A percentile compares a stretch with the other conserved stretches of the same genome.
Evolutionary conservation across 1,140 invertebrate species (phyloP).

Genomic region (Macrostomum lignano): DNA sequence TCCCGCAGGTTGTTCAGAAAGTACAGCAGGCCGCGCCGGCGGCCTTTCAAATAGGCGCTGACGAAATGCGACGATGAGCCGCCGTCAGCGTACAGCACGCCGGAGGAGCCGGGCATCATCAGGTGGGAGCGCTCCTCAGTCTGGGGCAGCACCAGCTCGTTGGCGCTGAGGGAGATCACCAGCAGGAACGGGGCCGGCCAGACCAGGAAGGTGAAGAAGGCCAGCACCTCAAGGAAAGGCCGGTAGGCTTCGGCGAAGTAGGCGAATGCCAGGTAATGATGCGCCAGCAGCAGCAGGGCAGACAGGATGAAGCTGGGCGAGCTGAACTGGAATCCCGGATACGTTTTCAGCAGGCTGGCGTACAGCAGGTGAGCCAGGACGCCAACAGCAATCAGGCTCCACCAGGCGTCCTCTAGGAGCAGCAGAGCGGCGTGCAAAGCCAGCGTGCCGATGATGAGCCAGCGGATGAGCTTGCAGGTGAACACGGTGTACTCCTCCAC

Average conservation of each 20-base stretch:
- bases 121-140: too few relatives aligned
- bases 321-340: constrained; percentile 43
- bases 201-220: constrained; percentile 52
- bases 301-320: constrained; percentile 41
- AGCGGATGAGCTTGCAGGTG: constrained; percentile 41
- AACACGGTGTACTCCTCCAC: constrained; percentile 57
- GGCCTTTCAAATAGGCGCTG: too few relatives aligned
- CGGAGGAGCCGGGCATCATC: too few relatives aligned
- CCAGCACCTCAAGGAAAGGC: constrained; percentile 41
- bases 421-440: constrained; percentile 36
- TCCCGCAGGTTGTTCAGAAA: too few relatives aligned
- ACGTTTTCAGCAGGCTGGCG: constrained; percentile 40
- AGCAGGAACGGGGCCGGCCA: constrained; percentile 58
- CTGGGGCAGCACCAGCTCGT: constrained; percentile 56
- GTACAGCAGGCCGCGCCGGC: too few relatives aligned
- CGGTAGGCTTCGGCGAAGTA: constrained; percentile 42
- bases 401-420: constrained; percentile 47
- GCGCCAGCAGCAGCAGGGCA: constrained; percentile 37
- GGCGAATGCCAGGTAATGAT: constrained; percentile 52
- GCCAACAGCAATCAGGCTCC: constrained; percentile 37
- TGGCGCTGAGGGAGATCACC: constrained; percentile 55
- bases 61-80: too few relatives aligned
- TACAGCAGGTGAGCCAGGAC: constrained; percentile 39
- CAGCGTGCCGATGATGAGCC: background rate
- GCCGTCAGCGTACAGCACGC: too few relatives aligned